These are phyloP conservation scores for Xanthia icteritia DNA, from an alignment of 2,888 invertebrate genomes.

Conservation along the genomic window DNA sequence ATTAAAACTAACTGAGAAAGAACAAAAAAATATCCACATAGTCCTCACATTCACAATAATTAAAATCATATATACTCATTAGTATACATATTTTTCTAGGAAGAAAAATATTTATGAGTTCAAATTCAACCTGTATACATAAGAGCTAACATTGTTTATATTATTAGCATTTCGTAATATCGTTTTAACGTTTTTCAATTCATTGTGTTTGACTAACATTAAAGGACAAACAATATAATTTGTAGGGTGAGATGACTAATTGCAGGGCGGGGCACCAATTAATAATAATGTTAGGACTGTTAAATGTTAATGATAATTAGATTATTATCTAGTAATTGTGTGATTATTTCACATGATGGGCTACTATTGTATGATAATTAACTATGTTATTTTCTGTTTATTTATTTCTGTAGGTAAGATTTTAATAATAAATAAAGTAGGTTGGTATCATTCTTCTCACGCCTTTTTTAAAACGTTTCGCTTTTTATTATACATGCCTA, in stretches of 20 bases:
- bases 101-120: background rate
- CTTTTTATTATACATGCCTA: background rate
- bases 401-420: background rate
- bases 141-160: background rate
- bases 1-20: too few species aligned
- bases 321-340: slow-evolving; percentile 24
- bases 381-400: background rate
- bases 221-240: slow-evolving; percentile 5
- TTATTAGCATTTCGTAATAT: background rate
- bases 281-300: slow-evolving; percentile 10
- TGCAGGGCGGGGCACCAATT: slow-evolving; percentile 11
- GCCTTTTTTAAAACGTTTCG: background rate
- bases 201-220: background rate
- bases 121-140: background rate
- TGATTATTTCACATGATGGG: slow-evolving; percentile 24
- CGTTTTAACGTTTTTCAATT: background rate
- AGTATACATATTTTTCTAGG: too few species aligned
- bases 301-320: slow-evolving; percentile 26
- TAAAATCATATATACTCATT: background rate
- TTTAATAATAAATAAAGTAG: background rate
- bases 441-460: background rate
- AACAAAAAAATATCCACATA: too few species aligned
- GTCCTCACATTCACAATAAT: too few species aligned
- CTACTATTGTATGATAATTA: slow-evolving; percentile 15
- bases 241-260: slow-evolving; percentile 32